Conservation (phyloP, 2,113 vertebrate genomes). For the Ceyx margarethae region DNA sequence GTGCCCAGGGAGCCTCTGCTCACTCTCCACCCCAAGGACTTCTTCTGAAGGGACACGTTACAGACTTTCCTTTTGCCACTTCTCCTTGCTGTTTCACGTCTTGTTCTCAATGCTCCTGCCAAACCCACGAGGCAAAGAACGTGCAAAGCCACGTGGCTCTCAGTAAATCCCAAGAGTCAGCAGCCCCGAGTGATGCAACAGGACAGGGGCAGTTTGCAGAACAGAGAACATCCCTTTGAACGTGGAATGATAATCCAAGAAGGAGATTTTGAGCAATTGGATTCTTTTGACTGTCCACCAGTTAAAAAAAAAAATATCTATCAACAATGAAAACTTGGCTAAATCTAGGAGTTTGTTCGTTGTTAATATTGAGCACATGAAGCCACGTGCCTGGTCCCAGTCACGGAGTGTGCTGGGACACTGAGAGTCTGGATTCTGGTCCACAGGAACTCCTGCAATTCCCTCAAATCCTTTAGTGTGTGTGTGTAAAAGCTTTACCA, state of each 20-base stretch:
- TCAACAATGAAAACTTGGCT: neutral
- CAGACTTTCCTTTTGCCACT: neutral
- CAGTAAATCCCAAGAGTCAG: neutral
- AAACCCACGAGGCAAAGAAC: neutral
- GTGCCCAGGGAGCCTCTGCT: neutral
- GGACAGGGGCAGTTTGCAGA: neutral
- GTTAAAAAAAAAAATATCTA: neutral
- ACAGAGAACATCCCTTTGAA: neutral
- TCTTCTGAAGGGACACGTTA: rapidly evolving
- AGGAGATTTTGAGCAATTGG: neutral
- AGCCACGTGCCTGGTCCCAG: neutral
- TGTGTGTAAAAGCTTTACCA: neutral
- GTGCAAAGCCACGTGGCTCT: neutral
- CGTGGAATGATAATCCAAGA: neutral
- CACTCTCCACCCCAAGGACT: neutral
- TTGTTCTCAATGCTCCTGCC: neutral
- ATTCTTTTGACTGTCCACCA: neutral
- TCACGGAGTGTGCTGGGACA: neutral
- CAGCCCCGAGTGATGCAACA: neutral
- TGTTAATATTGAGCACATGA: neutral
- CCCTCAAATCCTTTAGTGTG: neutral
- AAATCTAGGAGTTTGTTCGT: neutral
- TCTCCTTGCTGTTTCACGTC: neutral
- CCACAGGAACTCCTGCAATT: neutral
- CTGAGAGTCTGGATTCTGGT: neutral